These are phyloP conservation scores for Gephyroberyx darwinii DNA, from an alignment of 2,797 vertebrate species.

Conservation along the genomic window DNA sequence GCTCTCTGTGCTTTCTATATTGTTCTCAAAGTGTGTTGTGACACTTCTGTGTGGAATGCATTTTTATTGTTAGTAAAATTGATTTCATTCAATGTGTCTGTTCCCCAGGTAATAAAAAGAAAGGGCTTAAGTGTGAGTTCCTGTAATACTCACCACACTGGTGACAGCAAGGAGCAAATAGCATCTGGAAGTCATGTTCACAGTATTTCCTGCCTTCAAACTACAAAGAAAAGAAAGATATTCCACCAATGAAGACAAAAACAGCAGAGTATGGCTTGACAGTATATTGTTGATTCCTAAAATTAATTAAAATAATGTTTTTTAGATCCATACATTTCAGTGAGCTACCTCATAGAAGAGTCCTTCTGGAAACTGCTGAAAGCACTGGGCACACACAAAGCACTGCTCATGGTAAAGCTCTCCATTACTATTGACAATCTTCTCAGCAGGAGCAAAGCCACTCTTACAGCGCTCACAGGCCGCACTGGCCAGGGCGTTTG, in stretches of 20 bases:
- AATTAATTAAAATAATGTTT: too few relatives aligned
- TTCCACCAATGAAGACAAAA: not conserved
- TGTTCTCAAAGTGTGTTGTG: conserved; percentile 41
- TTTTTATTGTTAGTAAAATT: conserved; percentile 52
- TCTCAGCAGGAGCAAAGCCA: conserved; percentile 92
- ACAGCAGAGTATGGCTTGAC: too few relatives aligned
- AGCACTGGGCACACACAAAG: conserved; percentile 98
- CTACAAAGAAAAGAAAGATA: conserved; percentile 69
- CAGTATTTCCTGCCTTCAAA: conserved; percentile 99
- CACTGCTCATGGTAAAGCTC: conserved; percentile 98
- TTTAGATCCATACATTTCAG: conserved; percentile 78
- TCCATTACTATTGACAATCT: conserved; percentile 96
- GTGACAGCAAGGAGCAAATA: conserved; percentile 98
- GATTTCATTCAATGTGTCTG: conserved; percentile 18
- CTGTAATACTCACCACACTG: conserved; percentile 91
- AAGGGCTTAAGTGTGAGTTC: conserved; percentile 3
- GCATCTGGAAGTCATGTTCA: conserved; percentile 99
- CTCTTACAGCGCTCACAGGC: conserved; percentile 93
- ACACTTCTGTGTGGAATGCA: conserved; percentile 35
- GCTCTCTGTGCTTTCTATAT: conserved; percentile 23
- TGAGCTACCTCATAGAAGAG: conserved; percentile 96
- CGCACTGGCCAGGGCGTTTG: conserved; percentile 93
- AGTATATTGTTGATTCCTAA: too few relatives aligned
- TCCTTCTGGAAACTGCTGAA: conserved; percentile 97
- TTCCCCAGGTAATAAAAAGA: conserved; percentile 13